Evolutionary conservation across 1,140 invertebrate species (phyloP).

Genomic region (Zaprionus ornatus): DNA sequence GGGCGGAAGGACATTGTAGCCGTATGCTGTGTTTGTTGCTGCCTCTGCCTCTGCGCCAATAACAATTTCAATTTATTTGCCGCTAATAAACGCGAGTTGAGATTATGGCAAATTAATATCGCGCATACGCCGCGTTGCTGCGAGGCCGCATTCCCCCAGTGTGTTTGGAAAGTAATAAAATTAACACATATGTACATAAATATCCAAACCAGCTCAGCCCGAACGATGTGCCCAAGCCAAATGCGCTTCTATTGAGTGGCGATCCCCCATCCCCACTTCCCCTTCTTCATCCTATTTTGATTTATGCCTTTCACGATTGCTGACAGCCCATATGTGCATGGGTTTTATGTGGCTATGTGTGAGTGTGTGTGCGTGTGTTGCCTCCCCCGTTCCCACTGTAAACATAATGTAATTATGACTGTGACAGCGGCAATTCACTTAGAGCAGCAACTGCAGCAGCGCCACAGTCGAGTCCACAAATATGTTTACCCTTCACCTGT

Average conservation of each 20-base stretch:
- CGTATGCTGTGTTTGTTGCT: no score
- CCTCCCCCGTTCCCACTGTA: slow-evolving; percentile 1
- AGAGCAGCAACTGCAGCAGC: slow-evolving; percentile 16
- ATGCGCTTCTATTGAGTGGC: slow-evolving; percentile 39
- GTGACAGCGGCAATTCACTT: slow-evolving; percentile 44
- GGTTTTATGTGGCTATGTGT: background rate
- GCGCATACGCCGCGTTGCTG: slow-evolving; percentile 46
- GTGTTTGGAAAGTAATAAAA: slow-evolving; percentile 70
- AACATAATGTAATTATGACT: slow-evolving; percentile 51
- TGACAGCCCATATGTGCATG: slow-evolving; percentile 34
- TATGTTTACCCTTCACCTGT: slow-evolving; percentile 42
- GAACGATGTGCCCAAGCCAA: slow-evolving; percentile 8
- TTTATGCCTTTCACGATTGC: slow-evolving; percentile 51
- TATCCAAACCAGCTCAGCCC: slow-evolving; percentile 33
- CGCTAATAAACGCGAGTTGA: slow-evolving; percentile 49
- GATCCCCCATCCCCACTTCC: background rate
- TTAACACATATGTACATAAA: slow-evolving; percentile 75
- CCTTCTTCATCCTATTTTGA: slow-evolving; percentile 24
- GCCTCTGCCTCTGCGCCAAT: slow-evolving; percentile 15
- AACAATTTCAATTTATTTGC: slow-evolving; percentile 51
- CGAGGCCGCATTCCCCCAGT: slow-evolving; percentile 14
- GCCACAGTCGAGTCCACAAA: slow-evolving; percentile 23
- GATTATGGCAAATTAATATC: slow-evolving; percentile 71
- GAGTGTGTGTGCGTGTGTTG: background rate
- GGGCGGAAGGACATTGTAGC: background rate